Conservation (phyloP, 2,113 vertebrate genomes). For the Tiliqua scincoides region DNA sequence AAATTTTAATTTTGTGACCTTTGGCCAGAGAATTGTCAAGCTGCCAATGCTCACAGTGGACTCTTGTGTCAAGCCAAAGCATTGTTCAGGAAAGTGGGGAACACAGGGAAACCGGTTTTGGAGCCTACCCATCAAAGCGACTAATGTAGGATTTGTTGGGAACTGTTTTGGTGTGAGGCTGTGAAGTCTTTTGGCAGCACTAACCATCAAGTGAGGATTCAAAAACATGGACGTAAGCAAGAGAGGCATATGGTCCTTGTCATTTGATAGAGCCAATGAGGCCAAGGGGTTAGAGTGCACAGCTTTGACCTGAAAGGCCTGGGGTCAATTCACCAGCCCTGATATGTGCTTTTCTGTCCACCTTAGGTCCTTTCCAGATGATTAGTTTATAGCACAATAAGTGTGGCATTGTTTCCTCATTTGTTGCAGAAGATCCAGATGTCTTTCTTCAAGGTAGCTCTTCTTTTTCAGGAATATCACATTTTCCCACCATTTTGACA, state of each 20-base stretch:
- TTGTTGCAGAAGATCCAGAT: background rate
- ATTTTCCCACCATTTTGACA: background rate
- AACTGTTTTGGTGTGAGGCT: constrained; percentile 51
- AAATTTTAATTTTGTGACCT: constrained; percentile 74
- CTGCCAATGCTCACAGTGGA: constrained; percentile 73
- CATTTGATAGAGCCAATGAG: background rate
- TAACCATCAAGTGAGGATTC: constrained; percentile 58
- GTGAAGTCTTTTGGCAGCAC: constrained; percentile 44
- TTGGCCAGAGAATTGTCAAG: constrained; percentile 69
- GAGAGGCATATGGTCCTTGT: constrained; percentile 33
- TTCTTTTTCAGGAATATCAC: background rate
- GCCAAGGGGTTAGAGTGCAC: background rate
- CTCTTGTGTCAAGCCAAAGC: constrained; percentile 65
- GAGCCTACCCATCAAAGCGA: constrained; percentile 57
- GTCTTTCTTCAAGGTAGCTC: background rate
- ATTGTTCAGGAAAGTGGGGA: constrained; percentile 59
- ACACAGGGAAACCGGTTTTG: constrained; percentile 49
- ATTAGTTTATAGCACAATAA: background rate
- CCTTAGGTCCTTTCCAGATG: background rate
- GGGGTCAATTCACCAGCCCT: background rate
- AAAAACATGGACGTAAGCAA: constrained; percentile 48
- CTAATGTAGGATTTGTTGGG: constrained; percentile 18
- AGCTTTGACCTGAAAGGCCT: background rate
- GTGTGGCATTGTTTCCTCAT: background rate
- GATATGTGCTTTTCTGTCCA: background rate